Evolutionary conservation across 2,888 invertebrate genomes (phyloP).

Genomic region (Agonopterix alstromeriana): DNA sequence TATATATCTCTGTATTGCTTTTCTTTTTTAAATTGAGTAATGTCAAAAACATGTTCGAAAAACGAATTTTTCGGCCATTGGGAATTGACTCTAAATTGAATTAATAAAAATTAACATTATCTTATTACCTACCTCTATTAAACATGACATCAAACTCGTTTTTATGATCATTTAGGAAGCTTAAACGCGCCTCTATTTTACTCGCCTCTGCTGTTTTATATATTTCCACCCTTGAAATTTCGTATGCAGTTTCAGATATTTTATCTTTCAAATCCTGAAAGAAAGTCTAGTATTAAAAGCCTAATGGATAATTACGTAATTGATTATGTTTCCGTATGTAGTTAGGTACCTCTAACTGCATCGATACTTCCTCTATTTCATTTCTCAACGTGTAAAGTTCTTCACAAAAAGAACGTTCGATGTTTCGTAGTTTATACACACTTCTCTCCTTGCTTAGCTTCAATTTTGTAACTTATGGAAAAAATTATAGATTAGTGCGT

Average conservation of each 20-base stretch:
- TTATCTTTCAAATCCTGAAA: constrained; percentile 37
- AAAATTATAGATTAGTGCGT: background rate
- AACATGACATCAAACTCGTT: constrained; percentile 36
- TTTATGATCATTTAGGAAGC: constrained; percentile 30
- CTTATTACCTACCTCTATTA: constrained; percentile 27
- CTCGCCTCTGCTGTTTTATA: constrained; percentile 43
- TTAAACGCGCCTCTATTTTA: constrained; percentile 35
- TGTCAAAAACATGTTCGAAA: too few relatives aligned
- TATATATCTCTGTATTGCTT: too few relatives aligned
- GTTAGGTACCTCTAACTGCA: constrained; percentile 39
- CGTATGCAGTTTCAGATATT: constrained; percentile 34
- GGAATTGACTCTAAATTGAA: too few relatives aligned
- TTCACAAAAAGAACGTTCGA: constrained; percentile 33
- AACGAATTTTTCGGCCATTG: too few relatives aligned
- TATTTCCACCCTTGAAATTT: constrained; percentile 46
- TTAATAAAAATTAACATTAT: background rate
- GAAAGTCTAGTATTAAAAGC: background rate
- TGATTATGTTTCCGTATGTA: background rate
- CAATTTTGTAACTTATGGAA: constrained; percentile 33
- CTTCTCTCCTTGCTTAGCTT: constrained; percentile 34
- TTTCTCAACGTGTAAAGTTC: constrained; percentile 31
- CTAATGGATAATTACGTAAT: background rate
- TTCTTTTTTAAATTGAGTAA: too few relatives aligned
- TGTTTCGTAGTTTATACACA: constrained; percentile 30
- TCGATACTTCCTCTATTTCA: constrained; percentile 34